Evolutionary conservation across 2,888 invertebrate genomes (phyloP).

Genomic region (Subacronicta megacephala): DNA sequence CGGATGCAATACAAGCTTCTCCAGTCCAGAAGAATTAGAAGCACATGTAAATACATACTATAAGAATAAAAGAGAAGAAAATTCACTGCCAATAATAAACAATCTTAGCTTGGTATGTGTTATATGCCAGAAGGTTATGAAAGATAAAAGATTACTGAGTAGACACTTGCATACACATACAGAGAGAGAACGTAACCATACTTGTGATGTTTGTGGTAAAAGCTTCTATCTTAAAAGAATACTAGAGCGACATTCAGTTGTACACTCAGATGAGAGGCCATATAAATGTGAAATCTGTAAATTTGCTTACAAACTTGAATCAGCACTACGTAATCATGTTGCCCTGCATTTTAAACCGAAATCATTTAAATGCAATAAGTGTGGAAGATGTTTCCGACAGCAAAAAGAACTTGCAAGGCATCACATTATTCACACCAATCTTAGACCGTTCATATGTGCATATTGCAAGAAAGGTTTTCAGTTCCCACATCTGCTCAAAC

Average conservation of each 20-base stretch:
- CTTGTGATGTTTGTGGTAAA: constrained; percentile 82
- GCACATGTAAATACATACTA: constrained; percentile 19
- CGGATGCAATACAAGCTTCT: constrained; percentile 20
- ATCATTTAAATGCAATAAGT: constrained; percentile 81
- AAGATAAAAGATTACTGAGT: constrained; percentile 2
- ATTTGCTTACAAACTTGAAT: constrained; percentile 11
- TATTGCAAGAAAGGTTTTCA: constrained; percentile 93
- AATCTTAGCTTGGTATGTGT: constrained; percentile 68
- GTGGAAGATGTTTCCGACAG: constrained; percentile 87
- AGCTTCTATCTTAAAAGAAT: constrained; percentile 81
- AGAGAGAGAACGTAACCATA: constrained; percentile 80
- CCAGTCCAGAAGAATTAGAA: constrained; percentile 9
- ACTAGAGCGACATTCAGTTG: constrained; percentile 20
- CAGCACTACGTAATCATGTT: constrained; percentile 70
- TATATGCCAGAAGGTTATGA: constrained; percentile 86
- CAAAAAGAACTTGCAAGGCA: constrained; percentile 93
- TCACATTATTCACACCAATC: constrained; percentile 93
- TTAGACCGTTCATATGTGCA: constrained; percentile 93
- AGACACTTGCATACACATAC: constrained; percentile 75
- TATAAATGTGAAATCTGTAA: constrained; percentile 78
- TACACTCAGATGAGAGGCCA: constrained; percentile 50
- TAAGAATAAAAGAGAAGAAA: neutral
- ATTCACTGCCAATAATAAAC: rapidly evolving
- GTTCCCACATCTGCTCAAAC: constrained; percentile 92
- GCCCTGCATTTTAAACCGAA: constrained; percentile 82